Evolutionary conservation across 2,113 vertebrate species (phyloP), one percentile per base, ranked within the genome.

Genomic region (Campylomormyrus numenius): DNA sequence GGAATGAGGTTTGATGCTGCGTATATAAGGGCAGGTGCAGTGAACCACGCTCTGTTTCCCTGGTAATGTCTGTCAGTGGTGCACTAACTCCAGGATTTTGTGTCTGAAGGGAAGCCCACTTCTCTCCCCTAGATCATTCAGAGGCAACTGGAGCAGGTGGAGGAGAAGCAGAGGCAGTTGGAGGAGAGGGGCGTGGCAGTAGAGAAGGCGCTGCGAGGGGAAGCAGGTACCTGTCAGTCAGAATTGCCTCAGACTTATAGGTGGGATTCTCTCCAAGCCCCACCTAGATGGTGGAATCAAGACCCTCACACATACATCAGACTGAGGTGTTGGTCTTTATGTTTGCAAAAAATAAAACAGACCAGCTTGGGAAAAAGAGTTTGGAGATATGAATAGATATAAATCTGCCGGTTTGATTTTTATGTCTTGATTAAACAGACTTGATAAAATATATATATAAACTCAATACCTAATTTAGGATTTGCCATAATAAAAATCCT

Each of bases 141-240:
- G 92, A 94, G 97, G 7, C 97, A 98, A 92, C 95, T 99, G 94
- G 97, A 99, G 91, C 98, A 99, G 94, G 97, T 99, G 93, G 98
- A 99, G 92, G 98, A 99, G 92, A 98, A 97, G 91, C 98, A 99
- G 94, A 95, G 97, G 52, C 97, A 98, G 88, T 95, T 99, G 0
- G 98, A 99, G 92, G 97, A 98, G 92, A 95, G 96, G 83, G 98
- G 98, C 0, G 97, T 99, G 19, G 97, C 97, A 0, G 97, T 99
- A 92, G 98, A 99, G 95, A 98, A 97, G 92, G 97, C 97, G 0
- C 96, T 99, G 31, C 95, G 98, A 31, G 98, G 98, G 85, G 98
- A 99, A 97, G 97, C 98, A 96, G 98, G 98, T 99, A 97, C 90
- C 56, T 83, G 17, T 74, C 70, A 39, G 21, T 58, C 56, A 15